phyloP scores from a whole-genome alignment of 2,797 vertebrate species.

The Falco biarmicus region DNA sequence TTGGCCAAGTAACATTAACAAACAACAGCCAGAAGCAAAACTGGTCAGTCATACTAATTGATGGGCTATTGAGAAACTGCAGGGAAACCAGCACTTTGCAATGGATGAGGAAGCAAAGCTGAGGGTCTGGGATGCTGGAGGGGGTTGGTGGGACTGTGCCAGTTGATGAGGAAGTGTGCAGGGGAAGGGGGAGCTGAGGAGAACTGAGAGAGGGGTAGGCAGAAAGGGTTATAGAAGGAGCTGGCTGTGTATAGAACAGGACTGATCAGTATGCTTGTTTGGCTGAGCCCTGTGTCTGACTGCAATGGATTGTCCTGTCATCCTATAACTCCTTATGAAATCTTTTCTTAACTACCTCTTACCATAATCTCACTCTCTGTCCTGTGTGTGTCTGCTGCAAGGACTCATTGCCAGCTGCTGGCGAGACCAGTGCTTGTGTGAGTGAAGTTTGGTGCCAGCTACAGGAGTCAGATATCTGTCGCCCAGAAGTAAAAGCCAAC shows the following conservation, averaged over 20 bases:
- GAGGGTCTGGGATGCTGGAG: fast-evolving
- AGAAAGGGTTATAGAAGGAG: background rate
- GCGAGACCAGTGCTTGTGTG: background rate
- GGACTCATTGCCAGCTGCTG: background rate
- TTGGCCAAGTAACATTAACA: background rate
- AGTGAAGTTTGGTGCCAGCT: background rate
- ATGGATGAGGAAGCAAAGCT: background rate
- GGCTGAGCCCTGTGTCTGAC: background rate
- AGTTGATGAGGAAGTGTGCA: background rate
- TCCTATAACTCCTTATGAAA: background rate
- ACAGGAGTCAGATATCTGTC: background rate
- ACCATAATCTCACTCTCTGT: background rate
- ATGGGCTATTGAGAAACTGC: background rate
- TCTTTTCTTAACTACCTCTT: background rate
- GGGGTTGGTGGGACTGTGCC: background rate
- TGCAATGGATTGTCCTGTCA: background rate
- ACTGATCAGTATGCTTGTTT: background rate
- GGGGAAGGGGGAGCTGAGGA: fast-evolving
- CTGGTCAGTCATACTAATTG: background rate
- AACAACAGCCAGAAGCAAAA: background rate
- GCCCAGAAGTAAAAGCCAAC: background rate
- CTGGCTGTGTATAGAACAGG: background rate
- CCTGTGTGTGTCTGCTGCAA: background rate
- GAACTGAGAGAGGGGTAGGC: fast-evolving
- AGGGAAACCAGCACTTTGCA: background rate